Evolutionary conservation across 1,140 invertebrate species (phyloP).

Genomic region (Ooceraea biroi): DNA sequence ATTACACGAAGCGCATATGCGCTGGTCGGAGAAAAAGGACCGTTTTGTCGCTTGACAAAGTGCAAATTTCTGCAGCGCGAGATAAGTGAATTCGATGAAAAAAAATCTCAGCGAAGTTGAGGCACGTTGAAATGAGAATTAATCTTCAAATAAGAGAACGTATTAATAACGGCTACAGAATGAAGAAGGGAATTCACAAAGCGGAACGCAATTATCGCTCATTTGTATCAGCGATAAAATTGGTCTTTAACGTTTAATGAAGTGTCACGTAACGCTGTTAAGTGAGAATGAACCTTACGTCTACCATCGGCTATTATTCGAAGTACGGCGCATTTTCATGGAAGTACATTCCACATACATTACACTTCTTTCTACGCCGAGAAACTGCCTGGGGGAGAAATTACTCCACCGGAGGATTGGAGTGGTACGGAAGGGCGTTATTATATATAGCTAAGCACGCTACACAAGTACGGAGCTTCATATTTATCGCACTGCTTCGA

Average conservation of each 20-base stretch:
- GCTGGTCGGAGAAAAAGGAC: slow-evolving; percentile 10
- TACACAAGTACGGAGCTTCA: neutral
- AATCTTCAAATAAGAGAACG: slow-evolving; percentile 39
- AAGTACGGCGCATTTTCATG: slow-evolving; percentile 39
- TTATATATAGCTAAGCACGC: slow-evolving; percentile 45
- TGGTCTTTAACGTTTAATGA: slow-evolving; percentile 53
- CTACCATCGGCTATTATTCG: slow-evolving; percentile 35
- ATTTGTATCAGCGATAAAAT: slow-evolving; percentile 52
- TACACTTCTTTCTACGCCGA: slow-evolving; percentile 34
- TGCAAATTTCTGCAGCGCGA: slow-evolving; percentile 32
- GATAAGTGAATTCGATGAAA: slow-evolving; percentile 1
- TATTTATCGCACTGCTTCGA: slow-evolving; percentile 38
- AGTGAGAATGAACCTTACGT: slow-evolving; percentile 43
- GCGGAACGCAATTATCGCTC: slow-evolving; percentile 41
- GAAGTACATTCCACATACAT: slow-evolving; percentile 40
- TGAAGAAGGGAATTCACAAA: slow-evolving; percentile 40
- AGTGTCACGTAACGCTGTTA: slow-evolving; percentile 51
- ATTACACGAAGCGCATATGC: neutral
- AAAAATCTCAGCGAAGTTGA: neutral
- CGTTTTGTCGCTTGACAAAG: neutral
- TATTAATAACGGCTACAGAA: slow-evolving; percentile 29
- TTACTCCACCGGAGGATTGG: slow-evolving; percentile 2
- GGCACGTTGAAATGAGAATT: slow-evolving; percentile 11
- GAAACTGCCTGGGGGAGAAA: slow-evolving; percentile 31
- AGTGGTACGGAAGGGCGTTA: slow-evolving; percentile 20